These are phyloP conservation scores for Scaptodrosophila latifasciaeformis DNA, from an alignment of 2,888 invertebrate genomes.

Conservation along the genomic window DNA sequence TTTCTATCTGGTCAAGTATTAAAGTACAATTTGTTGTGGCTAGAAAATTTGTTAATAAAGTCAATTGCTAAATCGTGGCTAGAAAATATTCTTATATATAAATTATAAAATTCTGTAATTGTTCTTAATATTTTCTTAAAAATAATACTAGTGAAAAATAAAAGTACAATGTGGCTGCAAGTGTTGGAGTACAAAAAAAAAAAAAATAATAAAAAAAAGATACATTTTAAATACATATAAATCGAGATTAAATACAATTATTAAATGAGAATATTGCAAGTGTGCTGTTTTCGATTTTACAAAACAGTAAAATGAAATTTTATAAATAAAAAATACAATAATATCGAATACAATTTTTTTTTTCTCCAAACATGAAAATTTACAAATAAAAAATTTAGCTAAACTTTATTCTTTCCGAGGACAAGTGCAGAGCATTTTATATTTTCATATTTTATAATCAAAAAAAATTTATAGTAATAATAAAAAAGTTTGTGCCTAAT, in stretches of 20 bases:
- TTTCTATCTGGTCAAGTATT: not conserved
- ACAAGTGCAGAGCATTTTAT: slow-evolving; percentile 35
- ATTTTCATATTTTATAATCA: no score
- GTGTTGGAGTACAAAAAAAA: slow-evolving; percentile 22
- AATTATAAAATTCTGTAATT: slow-evolving; percentile 26
- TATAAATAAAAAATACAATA: not conserved
- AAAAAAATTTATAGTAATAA: slow-evolving; percentile 51
- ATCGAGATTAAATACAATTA: slow-evolving; percentile 11
- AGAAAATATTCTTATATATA: slow-evolving; percentile 35
- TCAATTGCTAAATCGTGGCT: slow-evolving; percentile 50
- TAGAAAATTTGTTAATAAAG: slow-evolving; percentile 45
- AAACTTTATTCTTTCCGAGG: no score
- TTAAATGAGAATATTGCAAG: not conserved
- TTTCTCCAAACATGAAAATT: slow-evolving; percentile 1
- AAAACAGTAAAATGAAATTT: not conserved
- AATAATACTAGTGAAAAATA: slow-evolving; percentile 42
- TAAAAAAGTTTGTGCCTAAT: slow-evolving; percentile 62
- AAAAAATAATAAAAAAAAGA: slow-evolving; percentile 29
- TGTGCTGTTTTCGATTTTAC: no score
- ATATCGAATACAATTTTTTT: not conserved
- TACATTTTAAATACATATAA: slow-evolving; percentile 17
- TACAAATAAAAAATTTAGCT: slow-evolving; percentile 14
- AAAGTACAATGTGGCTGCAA: not conserved
- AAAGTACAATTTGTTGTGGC: slow-evolving; percentile 32
- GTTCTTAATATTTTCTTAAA: slow-evolving; percentile 33